A percentile compares a stretch with the other conserved stretches of the same genome.
These are phyloP conservation scores for Decapterus maruadsi DNA, from an alignment of 2,797 vertebrate genomes.

Conservation along the genomic window DNA sequence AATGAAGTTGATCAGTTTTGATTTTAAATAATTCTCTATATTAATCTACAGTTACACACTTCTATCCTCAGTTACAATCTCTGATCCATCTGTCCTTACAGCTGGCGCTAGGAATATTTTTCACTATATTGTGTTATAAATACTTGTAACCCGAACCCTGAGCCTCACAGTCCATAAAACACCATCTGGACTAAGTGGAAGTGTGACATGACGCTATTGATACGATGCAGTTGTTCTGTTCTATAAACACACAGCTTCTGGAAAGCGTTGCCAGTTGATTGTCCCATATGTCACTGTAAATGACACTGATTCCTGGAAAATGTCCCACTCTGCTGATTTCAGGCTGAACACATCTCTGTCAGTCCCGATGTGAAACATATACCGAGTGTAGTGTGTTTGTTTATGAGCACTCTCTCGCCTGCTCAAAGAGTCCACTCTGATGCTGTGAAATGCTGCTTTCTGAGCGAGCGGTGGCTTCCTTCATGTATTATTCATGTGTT, in stretches of 20 bases:
- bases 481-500: slow-evolving; percentile 61
- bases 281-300: background rate
- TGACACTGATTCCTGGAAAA: background rate
- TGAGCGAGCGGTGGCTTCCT: slow-evolving; percentile 24
- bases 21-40: too few relatives aligned
- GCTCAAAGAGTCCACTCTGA: slow-evolving; percentile 16
- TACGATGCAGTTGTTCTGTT: background rate
- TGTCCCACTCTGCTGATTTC: background rate
- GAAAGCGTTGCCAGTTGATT: background rate
- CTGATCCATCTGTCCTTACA: background rate
- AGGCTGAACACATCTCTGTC: background rate
- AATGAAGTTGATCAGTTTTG: too few relatives aligned
- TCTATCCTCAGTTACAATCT: background rate
- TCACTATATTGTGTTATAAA: background rate
- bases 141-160: background rate
- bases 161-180: slow-evolving; percentile 1
- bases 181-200: background rate
- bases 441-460: slow-evolving; percentile 33
- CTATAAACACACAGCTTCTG: background rate
- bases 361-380: background rate
- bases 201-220: background rate
- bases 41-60: background rate
- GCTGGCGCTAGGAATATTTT: background rate
- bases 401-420: slow-evolving; percentile 6
- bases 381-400: background rate